Conservation (phyloP, 2,113 vertebrate genomes). For the Corythornis madagascariensis region DNA sequence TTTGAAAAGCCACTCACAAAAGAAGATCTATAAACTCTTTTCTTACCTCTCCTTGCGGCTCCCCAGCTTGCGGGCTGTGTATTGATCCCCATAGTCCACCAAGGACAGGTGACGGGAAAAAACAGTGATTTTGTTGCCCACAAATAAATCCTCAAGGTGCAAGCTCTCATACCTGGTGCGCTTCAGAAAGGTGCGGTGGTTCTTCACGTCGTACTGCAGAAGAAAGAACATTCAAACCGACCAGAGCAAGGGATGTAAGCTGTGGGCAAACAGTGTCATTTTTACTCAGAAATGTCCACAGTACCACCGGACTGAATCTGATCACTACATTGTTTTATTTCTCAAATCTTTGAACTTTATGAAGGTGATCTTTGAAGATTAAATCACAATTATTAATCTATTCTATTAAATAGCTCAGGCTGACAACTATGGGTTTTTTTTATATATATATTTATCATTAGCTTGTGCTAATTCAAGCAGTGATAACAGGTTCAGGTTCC, state of each 20-base stretch:
- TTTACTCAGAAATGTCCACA: neutral
- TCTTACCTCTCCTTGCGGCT: slow-evolving; percentile 91
- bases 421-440: neutral
- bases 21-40: neutral
- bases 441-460: neutral
- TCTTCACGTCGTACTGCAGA: slow-evolving; percentile 91
- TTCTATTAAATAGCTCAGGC: neutral
- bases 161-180: slow-evolving; percentile 86
- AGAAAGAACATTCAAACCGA: neutral
- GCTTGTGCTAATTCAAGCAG: neutral
- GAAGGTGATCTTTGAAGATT: neutral
- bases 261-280: neutral
- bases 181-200: slow-evolving; percentile 87
- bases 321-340: neutral
- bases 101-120: slow-evolving; percentile 90
- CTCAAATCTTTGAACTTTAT: neutral
- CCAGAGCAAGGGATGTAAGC: neutral
- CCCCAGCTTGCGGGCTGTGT: slow-evolving; percentile 89
- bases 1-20: neutral
- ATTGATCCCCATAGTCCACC: slow-evolving; percentile 91
- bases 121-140: slow-evolving; percentile 90
- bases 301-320: neutral
- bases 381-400: neutral
- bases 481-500: neutral
- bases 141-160: slow-evolving; percentile 86